Base-by-base conservation (phyloP, 2,113 vertebrate genomes). In the Naja naja region DNA sequence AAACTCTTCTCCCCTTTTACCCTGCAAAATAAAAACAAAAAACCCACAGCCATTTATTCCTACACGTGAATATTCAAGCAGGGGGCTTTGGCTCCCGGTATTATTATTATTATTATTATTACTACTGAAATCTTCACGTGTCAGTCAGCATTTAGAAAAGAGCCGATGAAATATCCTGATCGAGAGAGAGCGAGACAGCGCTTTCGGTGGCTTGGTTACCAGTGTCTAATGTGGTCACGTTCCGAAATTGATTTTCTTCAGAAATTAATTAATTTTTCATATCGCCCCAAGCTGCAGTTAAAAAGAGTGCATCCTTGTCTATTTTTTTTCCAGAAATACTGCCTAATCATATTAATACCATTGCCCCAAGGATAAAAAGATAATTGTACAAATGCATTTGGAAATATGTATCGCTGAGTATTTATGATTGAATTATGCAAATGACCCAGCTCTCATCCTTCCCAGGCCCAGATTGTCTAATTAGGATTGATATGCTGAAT, bases 341-440 rank as follows among this genome's bases (percentile, higher is more conserved):
- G 99, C 99, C 99, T 99, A 99, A 99, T 99, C 99, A 99, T 99
- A 99, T 99, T 99, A 99, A 99, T 99, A 99, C 99, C 98, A 99
- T 99, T 99, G 99, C 99, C 99, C 99, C 98, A 99, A 99, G 99
- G 99, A 99, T 99, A 98, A 99, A 99, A 99, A 99, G 99, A 99
- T 99, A 99, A 99, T 99, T 99, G 99, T 99, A 99, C 99, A 99
- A 99, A 99, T 99, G 99, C 99, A 99, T 99, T 99, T 99, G 99
- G 99, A 99, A 99, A 99, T 99, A 99, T 99, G 99, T 99, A 99
- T 99, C 99, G 98, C 98, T 99, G 99, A 99, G 99, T 99, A 99
- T 99, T 99, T 99, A 99, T 99, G 99, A 99, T 99, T 99, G 99
- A 99, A 99, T 99, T 99, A 99, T 99, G 99, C 99, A 99, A 99